Evolutionary conservation across 2,888 invertebrate genomes (phyloP), one percentile per base, ranked within the genome.

Genomic region (Argynnis bischoffii): DNA sequence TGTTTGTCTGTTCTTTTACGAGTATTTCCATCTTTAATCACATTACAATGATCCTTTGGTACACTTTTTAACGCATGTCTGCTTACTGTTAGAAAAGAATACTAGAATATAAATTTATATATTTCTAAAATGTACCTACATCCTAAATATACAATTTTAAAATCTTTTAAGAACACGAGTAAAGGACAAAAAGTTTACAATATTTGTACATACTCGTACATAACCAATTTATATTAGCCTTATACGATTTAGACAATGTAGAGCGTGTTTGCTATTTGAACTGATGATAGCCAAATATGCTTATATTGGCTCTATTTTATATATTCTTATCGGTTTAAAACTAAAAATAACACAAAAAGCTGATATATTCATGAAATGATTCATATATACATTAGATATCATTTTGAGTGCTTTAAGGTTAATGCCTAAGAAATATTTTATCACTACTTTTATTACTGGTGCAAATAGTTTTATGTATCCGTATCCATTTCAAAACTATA

Each of bases 351-450:
- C 57, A 53, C 57, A 63, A 55, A 56, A 35, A 48, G 18, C 16
- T 46, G 31, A 56, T 53, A 63, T 54, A 16, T 53, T 46, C 31
- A 64, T 48, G 46, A 63, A 70, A 18, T 48, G 16, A 59, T 68
- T 68, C 57, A 15, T 65, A 65, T 55, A 46, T 54, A 21, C 26
- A 31, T 54, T 57, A 61, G 47, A 60, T 67, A 64, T 51, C 50
- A 50, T 64, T 48, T 57, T 61, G 15, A 55, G 64, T 56, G 57
- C 55, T 63, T 67, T 68, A 47, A 59, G 63, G 59, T 63, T 56
- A 55, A 63, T 47, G 55, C 16, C 21, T 54, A 57, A 41, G 14
- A 18, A 54, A 53, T 47, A 18, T 57, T 13, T 48, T 54, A 47
- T 57, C 47, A 31, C 18, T 35, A 41, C 2, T 65, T 66, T 63